These are phyloP conservation scores for Plestiodon gilberti DNA, from an alignment of 2,113 vertebrate genomes.

Conservation along the genomic window DNA sequence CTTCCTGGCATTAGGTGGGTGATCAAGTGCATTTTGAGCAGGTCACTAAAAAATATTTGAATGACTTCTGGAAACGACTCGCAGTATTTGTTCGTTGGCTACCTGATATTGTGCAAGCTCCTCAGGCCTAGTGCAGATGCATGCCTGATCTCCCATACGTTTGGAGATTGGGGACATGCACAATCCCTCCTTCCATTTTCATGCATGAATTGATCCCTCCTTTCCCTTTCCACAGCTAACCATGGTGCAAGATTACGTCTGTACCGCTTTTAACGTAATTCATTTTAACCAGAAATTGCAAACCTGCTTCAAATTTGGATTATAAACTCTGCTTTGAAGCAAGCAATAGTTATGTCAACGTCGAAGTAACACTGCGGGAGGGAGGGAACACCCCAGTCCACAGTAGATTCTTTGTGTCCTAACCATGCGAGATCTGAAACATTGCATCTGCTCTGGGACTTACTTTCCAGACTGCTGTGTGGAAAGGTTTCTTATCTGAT, in stretches of 20 bases:
- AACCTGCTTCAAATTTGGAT: not conserved
- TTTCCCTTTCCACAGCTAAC: not conserved
- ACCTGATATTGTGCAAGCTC: not conserved
- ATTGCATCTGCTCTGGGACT: not conserved
- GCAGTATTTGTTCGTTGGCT: not conserved
- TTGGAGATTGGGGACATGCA: not conserved
- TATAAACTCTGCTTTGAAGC: not conserved
- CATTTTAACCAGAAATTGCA: not conserved
- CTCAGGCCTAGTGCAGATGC: not conserved
- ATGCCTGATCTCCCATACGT: not conserved
- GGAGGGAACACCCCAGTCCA: not conserved
- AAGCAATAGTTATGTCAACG: not conserved
- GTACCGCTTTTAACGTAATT: not conserved
- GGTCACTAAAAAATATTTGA: not conserved
- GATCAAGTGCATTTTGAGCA: not conserved
- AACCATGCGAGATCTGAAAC: not conserved
- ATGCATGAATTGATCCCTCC: not conserved
- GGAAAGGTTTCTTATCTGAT: not conserved
- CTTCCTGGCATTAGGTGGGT: slow-evolving; percentile 91
- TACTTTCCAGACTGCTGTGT: not conserved
- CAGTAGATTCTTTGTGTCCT: no score
- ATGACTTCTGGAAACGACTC: not conserved
- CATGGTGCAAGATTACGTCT: not conserved
- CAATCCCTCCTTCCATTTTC: not conserved
- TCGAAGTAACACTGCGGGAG: not conserved